Base-by-base conservation (phyloP, 1,140 invertebrate genomes). In the Drosophila navojoa region DNA sequence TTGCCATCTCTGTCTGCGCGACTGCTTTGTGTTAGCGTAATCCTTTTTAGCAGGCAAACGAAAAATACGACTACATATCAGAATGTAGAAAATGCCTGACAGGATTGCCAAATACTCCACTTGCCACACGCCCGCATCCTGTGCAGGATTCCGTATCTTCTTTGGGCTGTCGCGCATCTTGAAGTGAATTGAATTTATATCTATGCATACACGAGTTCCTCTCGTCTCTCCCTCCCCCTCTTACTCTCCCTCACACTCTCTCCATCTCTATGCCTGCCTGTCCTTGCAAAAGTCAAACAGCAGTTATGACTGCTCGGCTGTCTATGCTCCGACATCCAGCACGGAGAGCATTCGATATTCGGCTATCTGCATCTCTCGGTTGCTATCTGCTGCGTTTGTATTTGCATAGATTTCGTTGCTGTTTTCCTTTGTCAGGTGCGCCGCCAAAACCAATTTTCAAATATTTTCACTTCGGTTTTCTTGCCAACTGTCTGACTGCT, bases 381-480 rank as follows among this genome's bases (percentile, higher is more conserved):
- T 4, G 15, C 42, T 3, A 16, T 10, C 16, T 40, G 25, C 45
- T 25, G 32, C 50, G 32, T 52, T 60, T 42, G 11, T 35, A 60
- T 69, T 79, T 71, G 49, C 55, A 40, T 44, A 22, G 44, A 72
- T 59, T 76, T 81, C 68, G 61, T 52, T 87, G 79, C 63, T 89
- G 72, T 82, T 89, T 89, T 73, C 61, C 81, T 90, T 90, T 91
- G 81, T 86, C 81, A 90, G 85, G 77, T 86, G 81, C 63, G 79
- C 84, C 79, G 79, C 81, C 72, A 84, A 91, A 90, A 91, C 89
- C 89, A 91, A 91, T 86, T 89, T 82, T 90, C 89, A 91, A 91
- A 91, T 91, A 91, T 91, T 91, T 91, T 91, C 78, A 91, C 82
- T 91, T 90, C 53, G 73, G 68, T 74, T 73, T 76, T 76, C 49